These are phyloP conservation scores for Laterallus jamaicensis DNA, from an alignment of 2,113 vertebrate species.

Conservation along the genomic window DNA sequence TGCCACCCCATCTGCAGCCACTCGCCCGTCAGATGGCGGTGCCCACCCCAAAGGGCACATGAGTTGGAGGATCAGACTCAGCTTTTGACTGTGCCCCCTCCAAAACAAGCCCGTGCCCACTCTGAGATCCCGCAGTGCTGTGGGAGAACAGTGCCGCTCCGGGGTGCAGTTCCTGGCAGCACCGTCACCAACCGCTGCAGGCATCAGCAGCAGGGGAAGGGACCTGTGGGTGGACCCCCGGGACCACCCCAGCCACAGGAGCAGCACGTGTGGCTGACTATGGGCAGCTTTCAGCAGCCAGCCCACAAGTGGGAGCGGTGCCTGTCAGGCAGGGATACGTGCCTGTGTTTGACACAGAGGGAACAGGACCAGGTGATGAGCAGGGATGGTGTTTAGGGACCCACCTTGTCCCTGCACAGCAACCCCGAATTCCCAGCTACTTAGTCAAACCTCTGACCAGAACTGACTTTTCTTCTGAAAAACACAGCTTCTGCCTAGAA, in stretches of 20 bases:
- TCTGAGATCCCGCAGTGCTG: fast-evolving
- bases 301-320: no score
- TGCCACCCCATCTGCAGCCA: not conserved
- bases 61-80: fast-evolving
- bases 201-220: fast-evolving
- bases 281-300: not conserved
- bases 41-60: not conserved
- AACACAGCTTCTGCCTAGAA: fast-evolving
- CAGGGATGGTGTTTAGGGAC: not conserved
- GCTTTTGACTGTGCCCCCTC: not conserved
- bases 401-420: not conserved
- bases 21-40: no score
- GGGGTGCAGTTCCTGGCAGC: no score
- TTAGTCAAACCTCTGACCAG: not conserved
- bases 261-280: fast-evolving
- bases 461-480: not conserved
- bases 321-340: not conserved
- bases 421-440: not conserved
- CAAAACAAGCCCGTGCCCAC: fast-evolving
- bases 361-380: not conserved
- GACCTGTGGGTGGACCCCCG: not conserved
- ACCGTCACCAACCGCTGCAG: fast-evolving
- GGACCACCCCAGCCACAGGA: fast-evolving
- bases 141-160: not conserved
- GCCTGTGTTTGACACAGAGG: fast-evolving